phyloP scores from a whole-genome alignment of 92 coral and sea anemone species.

The Siderastrea siderea region DNA sequence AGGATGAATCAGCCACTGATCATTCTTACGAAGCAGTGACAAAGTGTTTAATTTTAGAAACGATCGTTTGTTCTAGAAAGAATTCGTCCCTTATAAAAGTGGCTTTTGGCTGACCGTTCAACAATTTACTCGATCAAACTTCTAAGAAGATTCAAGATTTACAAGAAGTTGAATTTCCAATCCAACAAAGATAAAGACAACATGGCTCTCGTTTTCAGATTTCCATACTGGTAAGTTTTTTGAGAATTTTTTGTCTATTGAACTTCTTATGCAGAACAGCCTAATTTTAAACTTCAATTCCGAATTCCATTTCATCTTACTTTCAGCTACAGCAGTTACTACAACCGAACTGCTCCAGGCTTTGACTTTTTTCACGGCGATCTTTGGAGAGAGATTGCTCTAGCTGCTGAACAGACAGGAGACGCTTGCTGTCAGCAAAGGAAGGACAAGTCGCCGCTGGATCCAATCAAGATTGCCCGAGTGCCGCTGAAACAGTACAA shows the following conservation, averaged over 20 bases:
- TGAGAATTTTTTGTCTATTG: not conserved
- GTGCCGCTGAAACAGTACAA: slow-evolving; percentile 28
- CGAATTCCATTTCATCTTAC: not conserved
- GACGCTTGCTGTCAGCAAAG: not conserved
- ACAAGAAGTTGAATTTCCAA: not conserved
- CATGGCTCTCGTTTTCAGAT: slow-evolving; percentile 24
- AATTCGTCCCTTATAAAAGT: not conserved
- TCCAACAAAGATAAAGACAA: not conserved
- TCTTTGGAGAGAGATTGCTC: slow-evolving; percentile 20
- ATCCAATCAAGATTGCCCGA: slow-evolving; percentile 37
- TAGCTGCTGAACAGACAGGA: not conserved
- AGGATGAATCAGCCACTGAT: not conserved
- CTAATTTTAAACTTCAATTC: not conserved
- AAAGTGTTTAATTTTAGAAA: slow-evolving; percentile 22
- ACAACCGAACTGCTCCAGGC: not conserved
- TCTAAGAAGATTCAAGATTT: not conserved
- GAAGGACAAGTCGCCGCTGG: not conserved
- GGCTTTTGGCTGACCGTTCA: not conserved
- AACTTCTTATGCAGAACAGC: not conserved
- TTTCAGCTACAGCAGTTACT: not conserved
- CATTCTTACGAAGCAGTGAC: slow-evolving; percentile 35
- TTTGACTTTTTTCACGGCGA: not conserved
- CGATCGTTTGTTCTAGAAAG: slow-evolving; percentile 10
- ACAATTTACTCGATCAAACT: not conserved
- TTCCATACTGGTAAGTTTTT: slow-evolving; percentile 15